Evolutionary conservation across 1,140 invertebrate species (phyloP).

Genomic region (Drosophila athabasca): DNA sequence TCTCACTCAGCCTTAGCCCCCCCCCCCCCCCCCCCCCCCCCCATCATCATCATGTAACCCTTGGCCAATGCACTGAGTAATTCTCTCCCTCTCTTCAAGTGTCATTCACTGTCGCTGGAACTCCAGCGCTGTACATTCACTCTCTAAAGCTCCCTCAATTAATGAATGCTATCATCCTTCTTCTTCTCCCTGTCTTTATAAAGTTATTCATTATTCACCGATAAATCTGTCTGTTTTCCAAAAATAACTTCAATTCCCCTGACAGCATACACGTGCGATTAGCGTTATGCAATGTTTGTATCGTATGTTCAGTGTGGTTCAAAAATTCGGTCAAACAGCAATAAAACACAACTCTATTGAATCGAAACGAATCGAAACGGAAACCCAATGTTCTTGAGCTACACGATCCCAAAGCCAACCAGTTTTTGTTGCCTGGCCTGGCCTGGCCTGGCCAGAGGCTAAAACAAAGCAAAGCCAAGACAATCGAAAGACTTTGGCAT

Average conservation of each 20-base stretch:
- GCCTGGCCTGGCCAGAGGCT: background rate
- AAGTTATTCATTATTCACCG: constrained; percentile 41
- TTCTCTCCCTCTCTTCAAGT: constrained; percentile 24
- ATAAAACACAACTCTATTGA: constrained; percentile 22
- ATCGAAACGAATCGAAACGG: constrained; percentile 25
- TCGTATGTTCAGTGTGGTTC: background rate
- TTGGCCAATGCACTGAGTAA: constrained; percentile 24
- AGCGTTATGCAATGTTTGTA: constrained; percentile 31
- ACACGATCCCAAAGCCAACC: constrained; percentile 49
- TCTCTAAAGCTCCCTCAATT: constrained; percentile 1
- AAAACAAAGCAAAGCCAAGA: constrained; percentile 12
- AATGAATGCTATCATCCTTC: constrained; percentile 23
- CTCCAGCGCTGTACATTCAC: background rate
- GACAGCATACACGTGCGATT: constrained; percentile 30
- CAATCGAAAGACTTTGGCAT: constrained; percentile 17
- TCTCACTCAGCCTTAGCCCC: constrained; percentile 15
- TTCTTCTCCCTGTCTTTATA: constrained; percentile 17
- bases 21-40: too few relatives aligned
- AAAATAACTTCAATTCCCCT: constrained; percentile 15
- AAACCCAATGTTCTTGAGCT: constrained; percentile 53
- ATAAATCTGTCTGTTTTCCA: constrained; percentile 15
- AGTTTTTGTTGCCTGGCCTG: constrained; percentile 31
- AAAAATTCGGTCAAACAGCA: constrained; percentile 1
- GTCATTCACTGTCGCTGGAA: constrained; percentile 42
- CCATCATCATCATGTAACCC: constrained; percentile 20